Evolutionary conservation across 2,113 vertebrate genomes (phyloP).

Genomic region (Prochilodus magdalenae): DNA sequence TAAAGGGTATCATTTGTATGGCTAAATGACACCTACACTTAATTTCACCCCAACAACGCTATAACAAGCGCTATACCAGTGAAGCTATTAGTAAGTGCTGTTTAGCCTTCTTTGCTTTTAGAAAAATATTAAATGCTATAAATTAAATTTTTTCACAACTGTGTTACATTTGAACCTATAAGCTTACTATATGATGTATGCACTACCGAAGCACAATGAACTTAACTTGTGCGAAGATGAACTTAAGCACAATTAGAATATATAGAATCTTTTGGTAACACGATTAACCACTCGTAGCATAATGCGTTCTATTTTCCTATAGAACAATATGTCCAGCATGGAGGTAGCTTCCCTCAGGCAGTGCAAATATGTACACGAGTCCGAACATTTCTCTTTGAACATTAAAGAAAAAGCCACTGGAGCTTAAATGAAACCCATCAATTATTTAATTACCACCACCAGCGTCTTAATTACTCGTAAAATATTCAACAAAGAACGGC

Average conservation of each 20-base stretch:
- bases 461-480: neutral
- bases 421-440: neutral
- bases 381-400: slow-evolving; percentile 7
- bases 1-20: too few relatives aligned
- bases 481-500: neutral
- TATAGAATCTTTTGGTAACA: slow-evolving; percentile 2
- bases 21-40: too few relatives aligned
- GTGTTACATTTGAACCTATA: neutral
- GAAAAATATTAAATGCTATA: neutral
- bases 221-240: too few relatives aligned
- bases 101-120: too few relatives aligned
- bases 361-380: slow-evolving; percentile 43
- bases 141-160: neutral
- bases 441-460: slow-evolving; percentile 9
- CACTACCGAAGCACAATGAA: slow-evolving; percentile 52
- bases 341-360: slow-evolving; percentile 49
- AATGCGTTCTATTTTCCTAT: neutral
- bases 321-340: slow-evolving; percentile 35
- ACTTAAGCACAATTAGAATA: too few relatives aligned
- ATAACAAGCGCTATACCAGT: too few relatives aligned
- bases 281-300: neutral
- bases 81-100: too few relatives aligned
- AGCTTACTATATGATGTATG: neutral
- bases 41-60: too few relatives aligned
- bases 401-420: neutral